A percentile compares a stretch with the other conserved stretches of the same genome.
Evolutionary conservation across 1,140 invertebrate species (phyloP).

Genomic region (Aphaenogaster floridana): DNA sequence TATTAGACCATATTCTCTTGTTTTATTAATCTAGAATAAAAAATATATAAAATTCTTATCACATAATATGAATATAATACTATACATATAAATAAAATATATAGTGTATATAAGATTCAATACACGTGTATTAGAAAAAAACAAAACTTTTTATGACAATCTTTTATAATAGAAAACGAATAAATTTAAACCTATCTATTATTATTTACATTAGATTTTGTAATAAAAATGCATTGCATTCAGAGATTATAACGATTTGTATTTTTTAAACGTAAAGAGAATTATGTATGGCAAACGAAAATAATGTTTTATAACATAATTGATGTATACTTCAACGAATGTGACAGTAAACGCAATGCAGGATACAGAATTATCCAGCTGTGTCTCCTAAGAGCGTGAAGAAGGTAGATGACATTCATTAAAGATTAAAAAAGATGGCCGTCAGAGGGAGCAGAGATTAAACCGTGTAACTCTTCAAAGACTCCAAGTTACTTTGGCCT

Average conservation of each 20-base stretch:
- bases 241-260: not conserved
- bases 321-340: conserved; percentile 14
- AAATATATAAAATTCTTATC: not conserved
- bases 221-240: not conserved
- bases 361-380: conserved; percentile 40
- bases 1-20: not conserved
- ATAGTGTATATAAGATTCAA: not conserved
- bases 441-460: conserved; percentile 59
- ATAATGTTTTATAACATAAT: conserved; percentile 28
- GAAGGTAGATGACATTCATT: conserved; percentile 53
- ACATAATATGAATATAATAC: not conserved
- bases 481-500: conserved; percentile 40
- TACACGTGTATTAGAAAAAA: not conserved
- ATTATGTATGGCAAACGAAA: conserved; percentile 23
- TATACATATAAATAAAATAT: not conserved
- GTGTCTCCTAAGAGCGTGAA: conserved; percentile 45
- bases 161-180: not conserved
- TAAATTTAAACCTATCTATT: not conserved
- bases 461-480: conserved; percentile 58
- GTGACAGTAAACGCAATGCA: conserved; percentile 29
- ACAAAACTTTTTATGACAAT: not conserved
- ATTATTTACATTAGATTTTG: not conserved
- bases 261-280: conserved; percentile 42
- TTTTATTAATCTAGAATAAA: conserved; percentile 13
- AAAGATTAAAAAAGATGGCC: conserved; percentile 61